These are phyloP conservation scores for Crematogaster levior DNA, from an alignment of 2,888 invertebrate genomes.

Conservation along the genomic window DNA sequence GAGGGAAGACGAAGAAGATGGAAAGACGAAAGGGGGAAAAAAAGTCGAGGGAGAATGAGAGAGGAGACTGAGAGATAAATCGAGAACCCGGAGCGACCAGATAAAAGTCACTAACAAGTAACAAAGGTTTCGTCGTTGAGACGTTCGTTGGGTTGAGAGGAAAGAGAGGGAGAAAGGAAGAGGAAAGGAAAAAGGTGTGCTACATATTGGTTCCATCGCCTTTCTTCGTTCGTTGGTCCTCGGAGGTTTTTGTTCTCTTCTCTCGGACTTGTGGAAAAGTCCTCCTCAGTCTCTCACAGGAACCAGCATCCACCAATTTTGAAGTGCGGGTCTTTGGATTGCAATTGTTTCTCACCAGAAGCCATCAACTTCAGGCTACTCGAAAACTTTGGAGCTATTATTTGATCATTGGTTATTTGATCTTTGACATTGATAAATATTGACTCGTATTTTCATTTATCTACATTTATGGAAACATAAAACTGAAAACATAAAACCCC, in stretches of 20 bases:
- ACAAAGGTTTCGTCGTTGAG: constrained; percentile 77
- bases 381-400: constrained; percentile 62
- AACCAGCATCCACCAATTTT: constrained; percentile 54
- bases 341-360: constrained; percentile 67
- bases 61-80: constrained; percentile 78
- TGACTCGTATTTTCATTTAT: not conserved
- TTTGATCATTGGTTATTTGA: constrained; percentile 50
- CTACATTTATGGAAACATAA: not conserved
- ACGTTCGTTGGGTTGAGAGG: constrained; percentile 64
- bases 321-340: constrained; percentile 51
- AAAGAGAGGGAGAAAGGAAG: constrained; percentile 54
- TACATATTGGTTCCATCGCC: constrained; percentile 79
- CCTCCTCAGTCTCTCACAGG: constrained; percentile 25
- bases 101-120: constrained; percentile 84
- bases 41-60: constrained; percentile 37
- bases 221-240: constrained; percentile 75
- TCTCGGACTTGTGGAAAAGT: constrained; percentile 56
- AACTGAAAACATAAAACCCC: not conserved
- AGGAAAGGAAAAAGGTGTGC: constrained; percentile 71
- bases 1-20: constrained; percentile 48
- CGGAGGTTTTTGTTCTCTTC: constrained; percentile 70
- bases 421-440: not conserved
- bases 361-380: constrained; percentile 30
- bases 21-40: constrained; percentile 2
- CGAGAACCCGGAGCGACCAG: constrained; percentile 76